phyloP scores from a whole-genome alignment of 2,113 vertebrate genomes.

The Eudorcas thomsonii region DNA sequence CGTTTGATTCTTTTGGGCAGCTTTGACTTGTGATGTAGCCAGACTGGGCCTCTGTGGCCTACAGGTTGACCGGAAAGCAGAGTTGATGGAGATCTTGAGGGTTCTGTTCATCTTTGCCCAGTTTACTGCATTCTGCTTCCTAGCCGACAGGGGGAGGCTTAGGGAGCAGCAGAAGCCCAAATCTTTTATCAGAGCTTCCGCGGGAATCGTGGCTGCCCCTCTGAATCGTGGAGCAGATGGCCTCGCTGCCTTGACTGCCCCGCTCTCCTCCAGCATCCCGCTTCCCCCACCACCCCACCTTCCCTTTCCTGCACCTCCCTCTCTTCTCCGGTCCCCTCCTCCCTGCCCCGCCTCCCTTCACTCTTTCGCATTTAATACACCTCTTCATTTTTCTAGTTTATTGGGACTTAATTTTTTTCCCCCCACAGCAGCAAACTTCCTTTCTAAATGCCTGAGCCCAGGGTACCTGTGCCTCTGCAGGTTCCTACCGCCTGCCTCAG shows the following conservation, averaged over 20 bases:
- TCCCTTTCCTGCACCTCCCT: neutral
- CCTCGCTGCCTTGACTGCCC: neutral
- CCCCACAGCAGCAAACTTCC: neutral
- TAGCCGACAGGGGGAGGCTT: neutral
- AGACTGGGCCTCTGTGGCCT: neutral
- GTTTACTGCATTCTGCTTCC: neutral
- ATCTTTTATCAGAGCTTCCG: neutral
- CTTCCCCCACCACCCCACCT: too few species aligned
- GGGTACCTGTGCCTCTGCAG: rapidly evolving
- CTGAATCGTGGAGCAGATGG: too few species aligned
- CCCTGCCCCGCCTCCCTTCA: neutral
- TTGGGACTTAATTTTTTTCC: rapidly evolving
- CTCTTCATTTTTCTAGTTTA: neutral
- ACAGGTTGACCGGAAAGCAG: neutral
- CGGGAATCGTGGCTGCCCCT: neutral
- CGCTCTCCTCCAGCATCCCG: rapidly evolving
- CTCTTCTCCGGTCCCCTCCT: neutral
- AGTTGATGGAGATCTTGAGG: neutral
- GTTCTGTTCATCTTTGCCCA: neutral
- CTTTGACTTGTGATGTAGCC: neutral
- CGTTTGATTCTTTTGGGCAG: neutral
- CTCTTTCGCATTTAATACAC: neutral
- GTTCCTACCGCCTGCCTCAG: neutral
- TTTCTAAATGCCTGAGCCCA: neutral
- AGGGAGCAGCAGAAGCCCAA: neutral